Evolutionary conservation across 2,888 invertebrate genomes (phyloP).

Genomic region (Melolontha melolontha): DNA sequence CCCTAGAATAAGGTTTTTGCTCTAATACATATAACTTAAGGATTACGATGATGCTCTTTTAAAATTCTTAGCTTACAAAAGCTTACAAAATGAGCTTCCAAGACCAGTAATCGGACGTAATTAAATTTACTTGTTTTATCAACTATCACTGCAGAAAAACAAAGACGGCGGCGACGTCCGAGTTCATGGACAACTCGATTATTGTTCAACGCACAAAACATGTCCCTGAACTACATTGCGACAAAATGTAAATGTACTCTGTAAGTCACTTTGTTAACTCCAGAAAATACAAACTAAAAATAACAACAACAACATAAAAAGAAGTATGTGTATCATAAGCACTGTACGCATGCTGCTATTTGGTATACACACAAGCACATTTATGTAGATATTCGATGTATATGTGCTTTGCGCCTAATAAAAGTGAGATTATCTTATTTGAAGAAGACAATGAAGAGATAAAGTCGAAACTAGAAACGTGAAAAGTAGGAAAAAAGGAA

Average conservation of each 20-base stretch:
- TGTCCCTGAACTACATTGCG: constrained; percentile 31
- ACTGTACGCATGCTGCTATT: constrained; percentile 15
- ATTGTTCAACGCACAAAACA: constrained; percentile 14
- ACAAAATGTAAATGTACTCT: constrained; percentile 17
- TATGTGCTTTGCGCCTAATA: constrained; percentile 17
- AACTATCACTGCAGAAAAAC: neutral
- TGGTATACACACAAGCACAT: neutral
- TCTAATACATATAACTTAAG: too few relatives aligned
- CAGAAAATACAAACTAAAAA: constrained; percentile 22
- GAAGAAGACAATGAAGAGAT: constrained; percentile 18
- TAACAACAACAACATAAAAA: constrained; percentile 16
- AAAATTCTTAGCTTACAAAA: too few relatives aligned
- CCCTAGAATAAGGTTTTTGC: too few relatives aligned
- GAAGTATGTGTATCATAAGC: constrained; percentile 10
- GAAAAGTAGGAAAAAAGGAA: neutral
- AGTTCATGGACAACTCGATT: constrained; percentile 3
- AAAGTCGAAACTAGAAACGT: constrained; percentile 23
- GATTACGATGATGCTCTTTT: too few relatives aligned
- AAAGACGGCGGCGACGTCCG: neutral
- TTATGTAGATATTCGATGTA: neutral
- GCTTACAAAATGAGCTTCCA: neutral
- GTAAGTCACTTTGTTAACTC: constrained; percentile 25
- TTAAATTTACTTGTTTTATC: neutral
- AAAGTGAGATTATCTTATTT: constrained; percentile 25
- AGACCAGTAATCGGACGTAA: neutral